Conservation (phyloP, 1,140 invertebrate genomes). For the Semibalanus balanoides region DNA sequence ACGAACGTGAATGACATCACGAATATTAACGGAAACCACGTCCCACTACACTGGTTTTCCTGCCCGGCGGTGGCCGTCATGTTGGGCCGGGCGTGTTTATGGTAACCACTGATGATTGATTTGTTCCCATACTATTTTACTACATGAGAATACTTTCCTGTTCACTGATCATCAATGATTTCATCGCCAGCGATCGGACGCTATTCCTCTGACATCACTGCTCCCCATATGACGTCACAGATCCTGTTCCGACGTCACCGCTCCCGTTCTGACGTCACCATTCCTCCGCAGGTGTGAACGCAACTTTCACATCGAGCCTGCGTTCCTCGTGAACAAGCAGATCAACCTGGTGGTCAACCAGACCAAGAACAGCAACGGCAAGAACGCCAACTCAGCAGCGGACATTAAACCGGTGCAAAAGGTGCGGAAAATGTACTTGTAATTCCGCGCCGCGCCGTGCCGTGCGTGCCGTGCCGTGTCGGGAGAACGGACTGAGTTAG, state of each 20-base stretch:
- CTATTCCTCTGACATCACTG: background rate
- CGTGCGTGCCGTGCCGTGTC: no score
- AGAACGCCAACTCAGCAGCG: constrained; percentile 26
- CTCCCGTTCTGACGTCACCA: background rate
- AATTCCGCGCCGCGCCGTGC: background rate
- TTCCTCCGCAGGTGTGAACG: background rate
- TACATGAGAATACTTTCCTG: background rate
- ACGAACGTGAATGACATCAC: no score
- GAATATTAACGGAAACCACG: no score
- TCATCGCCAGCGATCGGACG: background rate
- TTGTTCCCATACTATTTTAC: background rate
- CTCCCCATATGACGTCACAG: background rate
- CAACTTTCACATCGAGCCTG: background rate
- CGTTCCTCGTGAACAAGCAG: background rate
- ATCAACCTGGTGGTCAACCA: background rate
- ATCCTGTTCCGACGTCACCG: background rate
- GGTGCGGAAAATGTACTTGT: constrained; percentile 28
- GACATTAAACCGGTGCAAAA: constrained; percentile 26
- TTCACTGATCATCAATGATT: background rate
- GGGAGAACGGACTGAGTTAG: background rate
- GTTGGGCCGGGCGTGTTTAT: background rate
- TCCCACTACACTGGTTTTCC: no score
- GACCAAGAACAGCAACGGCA: constrained; percentile 18
- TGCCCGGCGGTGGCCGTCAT: no score
- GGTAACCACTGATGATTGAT: background rate